Evolutionary conservation across 2,888 invertebrate genomes (phyloP).

Genomic region (Pyralis farinalis): DNA sequence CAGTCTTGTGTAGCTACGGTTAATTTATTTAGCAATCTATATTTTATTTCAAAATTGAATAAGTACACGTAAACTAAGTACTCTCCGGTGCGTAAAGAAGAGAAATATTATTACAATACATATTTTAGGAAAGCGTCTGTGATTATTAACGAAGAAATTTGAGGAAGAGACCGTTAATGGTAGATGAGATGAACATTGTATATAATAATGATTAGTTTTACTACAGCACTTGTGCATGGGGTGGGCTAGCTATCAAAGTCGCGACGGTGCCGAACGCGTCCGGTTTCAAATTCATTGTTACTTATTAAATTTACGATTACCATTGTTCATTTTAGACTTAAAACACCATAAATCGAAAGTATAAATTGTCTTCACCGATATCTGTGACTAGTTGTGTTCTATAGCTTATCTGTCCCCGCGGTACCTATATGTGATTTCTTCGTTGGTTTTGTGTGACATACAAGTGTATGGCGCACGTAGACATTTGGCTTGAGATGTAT

Average conservation of each 20-base stretch:
- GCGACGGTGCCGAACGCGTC: constrained; percentile 23
- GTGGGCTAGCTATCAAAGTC: constrained; percentile 17
- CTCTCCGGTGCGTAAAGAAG: constrained; percentile 64
- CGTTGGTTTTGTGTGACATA: constrained; percentile 25
- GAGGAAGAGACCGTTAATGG: constrained; percentile 65
- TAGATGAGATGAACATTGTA: constrained; percentile 58
- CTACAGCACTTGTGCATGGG: constrained; percentile 30
- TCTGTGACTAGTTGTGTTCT: constrained; percentile 31
- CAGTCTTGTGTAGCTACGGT: constrained; percentile 68
- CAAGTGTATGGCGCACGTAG: constrained; percentile 21
- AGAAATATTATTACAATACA: constrained; percentile 58
- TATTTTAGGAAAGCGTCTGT: constrained; percentile 80
- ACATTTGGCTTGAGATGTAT: constrained; percentile 46
- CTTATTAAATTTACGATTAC: constrained; percentile 40
- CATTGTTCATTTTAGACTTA: constrained; percentile 33
- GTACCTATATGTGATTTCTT: constrained; percentile 16
- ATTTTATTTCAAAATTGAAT: constrained; percentile 58
- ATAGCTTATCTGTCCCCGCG: constrained; percentile 30
- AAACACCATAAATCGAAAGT: constrained; percentile 36
- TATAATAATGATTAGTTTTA: constrained; percentile 55
- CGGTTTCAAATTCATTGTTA: constrained; percentile 34
- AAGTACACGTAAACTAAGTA: constrained; percentile 59
- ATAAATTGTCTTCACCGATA: constrained; percentile 27
- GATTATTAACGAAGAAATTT: constrained; percentile 78
- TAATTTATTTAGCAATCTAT: constrained; percentile 73